These are phyloP conservation scores for Tragopan temminckii DNA, from an alignment of 2,797 vertebrate genomes.

Conservation along the genomic window DNA sequence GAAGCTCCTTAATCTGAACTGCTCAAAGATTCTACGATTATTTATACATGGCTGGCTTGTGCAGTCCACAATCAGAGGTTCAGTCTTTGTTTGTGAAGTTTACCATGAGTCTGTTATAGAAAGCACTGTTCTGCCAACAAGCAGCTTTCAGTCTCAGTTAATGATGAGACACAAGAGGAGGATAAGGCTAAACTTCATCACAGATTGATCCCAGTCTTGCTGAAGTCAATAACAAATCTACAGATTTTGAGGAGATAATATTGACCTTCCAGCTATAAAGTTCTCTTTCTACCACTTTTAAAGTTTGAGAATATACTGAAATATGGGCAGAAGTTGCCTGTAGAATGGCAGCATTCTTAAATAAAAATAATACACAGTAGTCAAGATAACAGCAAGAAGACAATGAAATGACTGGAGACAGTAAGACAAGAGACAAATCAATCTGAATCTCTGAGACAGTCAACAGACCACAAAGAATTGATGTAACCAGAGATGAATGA, in stretches of 20 bases:
- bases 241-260: neutral
- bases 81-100: neutral
- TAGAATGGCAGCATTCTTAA: neutral
- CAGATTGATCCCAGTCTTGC: neutral
- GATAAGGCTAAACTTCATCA: neutral
- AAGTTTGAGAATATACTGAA: neutral
- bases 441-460: neutral
- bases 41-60: neutral
- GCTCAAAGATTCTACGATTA: neutral
- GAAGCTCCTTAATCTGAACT: neutral
- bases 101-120: neutral
- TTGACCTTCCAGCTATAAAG: neutral
- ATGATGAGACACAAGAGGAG: neutral
- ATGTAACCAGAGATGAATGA: neutral
- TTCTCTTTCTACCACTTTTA: neutral
- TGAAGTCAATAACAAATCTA: neutral
- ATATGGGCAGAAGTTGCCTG: neutral
- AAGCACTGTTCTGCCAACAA: neutral
- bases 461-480: neutral
- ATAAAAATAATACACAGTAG: neutral
- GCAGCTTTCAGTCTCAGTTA: neutral
- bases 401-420: neutral
- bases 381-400: neutral
- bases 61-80: neutral
- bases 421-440: neutral